phyloP scores from a whole-genome alignment of 1,140 invertebrate species.

The Caligus rogercresseyi region DNA sequence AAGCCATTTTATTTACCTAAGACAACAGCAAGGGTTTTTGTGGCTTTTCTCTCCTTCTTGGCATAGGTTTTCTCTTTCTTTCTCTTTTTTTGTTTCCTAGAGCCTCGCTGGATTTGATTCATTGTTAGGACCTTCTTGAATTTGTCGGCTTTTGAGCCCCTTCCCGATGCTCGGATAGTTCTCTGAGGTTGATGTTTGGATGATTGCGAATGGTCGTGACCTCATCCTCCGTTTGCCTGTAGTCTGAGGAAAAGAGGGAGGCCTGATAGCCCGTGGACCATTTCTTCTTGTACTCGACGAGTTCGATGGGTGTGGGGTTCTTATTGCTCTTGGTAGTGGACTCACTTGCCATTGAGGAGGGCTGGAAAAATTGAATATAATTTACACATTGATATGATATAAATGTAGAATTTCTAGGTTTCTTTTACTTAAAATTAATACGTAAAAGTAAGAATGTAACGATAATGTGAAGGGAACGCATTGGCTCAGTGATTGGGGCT shows the following conservation, averaged over 20 bases:
- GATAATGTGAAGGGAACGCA: no score
- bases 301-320: neutral
- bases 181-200: no score
- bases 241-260: neutral
- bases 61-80: conserved; percentile 85
- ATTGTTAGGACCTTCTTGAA: conserved; percentile 58
- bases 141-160: neutral
- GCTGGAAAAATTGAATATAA: no score
- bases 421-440: no score
- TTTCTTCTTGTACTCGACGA: neutral
- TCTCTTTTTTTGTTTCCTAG: conserved; percentile 65
- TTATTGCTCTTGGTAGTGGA: neutral
- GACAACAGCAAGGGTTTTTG: conserved; percentile 95
- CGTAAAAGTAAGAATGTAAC: no score
- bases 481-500: no score
- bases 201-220: no score
- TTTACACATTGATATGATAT: no score
- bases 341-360: no score
- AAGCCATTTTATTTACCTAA: no score
- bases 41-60: conserved; percentile 93
- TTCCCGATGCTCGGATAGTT: neutral
- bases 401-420: no score
- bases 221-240: neutral
- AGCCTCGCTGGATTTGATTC: conserved; percentile 18
- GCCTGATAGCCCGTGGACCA: neutral